These are phyloP conservation scores for Horisme vitalbata DNA, from an alignment of 2,888 invertebrate genomes.

Conservation along the genomic window DNA sequence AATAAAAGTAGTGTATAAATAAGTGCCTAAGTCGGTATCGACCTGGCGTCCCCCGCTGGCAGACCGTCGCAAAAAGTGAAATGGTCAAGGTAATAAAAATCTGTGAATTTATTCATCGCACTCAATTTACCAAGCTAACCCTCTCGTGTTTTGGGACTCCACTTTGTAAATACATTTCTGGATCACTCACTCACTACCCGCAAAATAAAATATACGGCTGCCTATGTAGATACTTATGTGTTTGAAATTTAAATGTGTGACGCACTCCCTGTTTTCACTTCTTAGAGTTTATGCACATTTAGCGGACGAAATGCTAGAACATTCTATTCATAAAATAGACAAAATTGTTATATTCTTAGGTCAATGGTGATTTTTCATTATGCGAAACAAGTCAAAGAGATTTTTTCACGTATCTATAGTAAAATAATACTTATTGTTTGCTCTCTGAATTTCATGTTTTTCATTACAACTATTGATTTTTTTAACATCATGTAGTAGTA, in stretches of 20 bases:
- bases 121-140: conserved; percentile 74
- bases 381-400: too few species aligned
- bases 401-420: too few species aligned
- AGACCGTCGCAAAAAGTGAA: conserved; percentile 72
- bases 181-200: conserved; percentile 63
- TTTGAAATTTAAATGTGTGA: conserved; percentile 55
- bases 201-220: conserved; percentile 52
- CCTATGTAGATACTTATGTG: conserved; percentile 49
- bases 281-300: conserved; percentile 25
- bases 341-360: too few species aligned
- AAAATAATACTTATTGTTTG: too few species aligned
- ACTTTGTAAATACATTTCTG: conserved; percentile 74
- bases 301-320: not conserved
- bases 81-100: conserved; percentile 80
- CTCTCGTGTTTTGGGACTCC: conserved; percentile 70
- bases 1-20: conserved; percentile 56
- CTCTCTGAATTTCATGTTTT: too few species aligned
- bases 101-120: conserved; percentile 71
- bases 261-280: conserved; percentile 40
- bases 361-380: too few species aligned
- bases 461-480: too few species aligned
- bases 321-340: too few species aligned
- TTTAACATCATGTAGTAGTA: too few species aligned
- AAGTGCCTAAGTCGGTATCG: conserved; percentile 62
- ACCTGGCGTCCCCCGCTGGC: conserved; percentile 55